A percentile compares a stretch with the other conserved stretches of the same genome.
Evolutionary conservation across 2,888 invertebrate genomes (phyloP).

Genomic region (Tipula helvola): DNA sequence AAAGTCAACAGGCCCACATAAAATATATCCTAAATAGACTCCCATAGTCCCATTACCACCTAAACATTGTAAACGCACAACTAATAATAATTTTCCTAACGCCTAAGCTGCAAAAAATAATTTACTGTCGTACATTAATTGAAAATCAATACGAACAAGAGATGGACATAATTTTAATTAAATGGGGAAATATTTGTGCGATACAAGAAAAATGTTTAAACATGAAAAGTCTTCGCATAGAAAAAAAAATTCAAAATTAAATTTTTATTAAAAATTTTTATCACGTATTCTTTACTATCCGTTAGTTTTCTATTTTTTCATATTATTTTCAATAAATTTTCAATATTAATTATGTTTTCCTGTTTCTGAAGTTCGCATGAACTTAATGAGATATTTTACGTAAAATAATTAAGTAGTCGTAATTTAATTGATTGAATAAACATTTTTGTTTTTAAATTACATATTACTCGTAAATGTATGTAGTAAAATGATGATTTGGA

Average conservation of each 20-base stretch:
- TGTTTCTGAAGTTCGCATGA: no score
- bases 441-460: no score
- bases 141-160: not conserved
- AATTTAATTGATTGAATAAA: no score
- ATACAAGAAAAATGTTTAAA: not conserved
- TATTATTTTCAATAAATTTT: not conserved
- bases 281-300: not conserved
- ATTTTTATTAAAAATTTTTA: not conserved
- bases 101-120: not conserved
- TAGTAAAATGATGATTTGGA: no score
- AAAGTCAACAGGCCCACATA: no score
- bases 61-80: no score
- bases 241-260: not conserved
- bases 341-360: no score
- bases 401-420: not conserved
- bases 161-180: not conserved
- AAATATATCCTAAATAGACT: no score
- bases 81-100: no score
- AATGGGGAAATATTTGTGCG: not conserved
- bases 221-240: not conserved
- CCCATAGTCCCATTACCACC: no score
- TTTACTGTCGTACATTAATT: not conserved
- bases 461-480: no score
- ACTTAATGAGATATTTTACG: not conserved
- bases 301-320: not conserved